phyloP scores from a whole-genome alignment of 2,888 invertebrate genomes.

The Chesias legatella region DNA sequence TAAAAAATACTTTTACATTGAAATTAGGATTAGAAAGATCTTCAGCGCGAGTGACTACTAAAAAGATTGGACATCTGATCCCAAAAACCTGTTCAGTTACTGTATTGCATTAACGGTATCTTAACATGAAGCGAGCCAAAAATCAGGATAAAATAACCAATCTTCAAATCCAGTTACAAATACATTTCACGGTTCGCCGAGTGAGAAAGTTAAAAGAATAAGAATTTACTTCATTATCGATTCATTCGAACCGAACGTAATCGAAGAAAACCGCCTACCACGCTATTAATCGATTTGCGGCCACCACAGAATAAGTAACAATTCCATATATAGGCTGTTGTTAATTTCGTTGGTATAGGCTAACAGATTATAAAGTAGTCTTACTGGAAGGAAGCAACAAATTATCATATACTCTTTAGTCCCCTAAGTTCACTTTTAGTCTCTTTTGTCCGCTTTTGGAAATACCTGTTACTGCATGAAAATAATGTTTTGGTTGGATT shows the following conservation, averaged over 20 bases:
- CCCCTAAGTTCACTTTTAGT: no score
- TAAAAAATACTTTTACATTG: no score
- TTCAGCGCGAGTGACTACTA: neutral
- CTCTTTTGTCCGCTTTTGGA: no score
- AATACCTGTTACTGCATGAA: no score
- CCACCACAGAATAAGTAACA: slow-evolving; percentile 5
- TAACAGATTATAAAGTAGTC: no score
- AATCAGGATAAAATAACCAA: slow-evolving; percentile 17
- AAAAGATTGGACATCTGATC: neutral
- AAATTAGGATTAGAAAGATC: no score
- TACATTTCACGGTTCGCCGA: slow-evolving; percentile 14
- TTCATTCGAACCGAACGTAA: slow-evolving; percentile 37
- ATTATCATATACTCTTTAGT: no score
- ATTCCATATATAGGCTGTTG: neutral
- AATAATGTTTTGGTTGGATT: no score
- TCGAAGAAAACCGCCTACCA: slow-evolving; percentile 26
- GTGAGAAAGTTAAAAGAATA: slow-evolving; percentile 16
- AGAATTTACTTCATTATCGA: slow-evolving; percentile 18
- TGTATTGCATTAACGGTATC: slow-evolving; percentile 16
- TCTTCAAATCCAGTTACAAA: slow-evolving; percentile 18
- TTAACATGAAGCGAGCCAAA: slow-evolving; percentile 9
- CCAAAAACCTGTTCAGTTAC: neutral
- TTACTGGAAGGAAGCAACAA: no score
- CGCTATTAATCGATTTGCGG: slow-evolving; percentile 32
- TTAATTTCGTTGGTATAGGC: no score